Conservation (phyloP, 2,888 invertebrate genomes). For the Eupithecia insigniata region DNA sequence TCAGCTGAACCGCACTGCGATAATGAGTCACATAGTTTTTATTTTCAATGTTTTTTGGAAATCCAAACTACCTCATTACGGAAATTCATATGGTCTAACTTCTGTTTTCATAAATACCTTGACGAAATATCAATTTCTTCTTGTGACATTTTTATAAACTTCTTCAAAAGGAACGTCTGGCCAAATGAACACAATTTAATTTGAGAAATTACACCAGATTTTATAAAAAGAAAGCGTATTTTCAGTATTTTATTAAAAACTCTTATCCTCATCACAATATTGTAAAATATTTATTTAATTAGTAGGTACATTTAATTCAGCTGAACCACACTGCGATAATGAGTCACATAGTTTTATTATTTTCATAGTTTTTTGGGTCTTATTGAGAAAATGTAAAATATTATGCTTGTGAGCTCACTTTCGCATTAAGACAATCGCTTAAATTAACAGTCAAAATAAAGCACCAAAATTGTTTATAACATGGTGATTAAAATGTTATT, state of each 20-base stretch:
- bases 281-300: constrained; percentile 8
- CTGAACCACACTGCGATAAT: constrained; percentile 10
- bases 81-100: not conserved
- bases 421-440: not conserved
- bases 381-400: not conserved
- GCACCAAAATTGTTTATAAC: constrained; percentile 8
- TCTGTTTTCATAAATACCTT: not conserved
- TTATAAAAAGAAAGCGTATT: not conserved
- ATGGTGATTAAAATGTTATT: not conserved
- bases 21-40: not conserved
- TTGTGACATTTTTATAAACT: too few species aligned
- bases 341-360: not conserved
- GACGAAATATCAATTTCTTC: not conserved
- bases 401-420: not conserved
- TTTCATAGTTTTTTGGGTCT: not conserved
- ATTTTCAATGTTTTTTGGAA: not conserved
- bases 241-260: constrained; percentile 7
- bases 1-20: constrained; percentile 9
- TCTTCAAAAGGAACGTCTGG: not conserved
- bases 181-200: not conserved
- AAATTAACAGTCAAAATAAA: constrained; percentile 12
- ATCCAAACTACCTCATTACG: not conserved
- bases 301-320: too few species aligned
- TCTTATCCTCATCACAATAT: constrained; percentile 4
- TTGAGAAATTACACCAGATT: not conserved